Conservation (phyloP, 2,888 invertebrate species). For the Scaeva pyrastri region DNA sequence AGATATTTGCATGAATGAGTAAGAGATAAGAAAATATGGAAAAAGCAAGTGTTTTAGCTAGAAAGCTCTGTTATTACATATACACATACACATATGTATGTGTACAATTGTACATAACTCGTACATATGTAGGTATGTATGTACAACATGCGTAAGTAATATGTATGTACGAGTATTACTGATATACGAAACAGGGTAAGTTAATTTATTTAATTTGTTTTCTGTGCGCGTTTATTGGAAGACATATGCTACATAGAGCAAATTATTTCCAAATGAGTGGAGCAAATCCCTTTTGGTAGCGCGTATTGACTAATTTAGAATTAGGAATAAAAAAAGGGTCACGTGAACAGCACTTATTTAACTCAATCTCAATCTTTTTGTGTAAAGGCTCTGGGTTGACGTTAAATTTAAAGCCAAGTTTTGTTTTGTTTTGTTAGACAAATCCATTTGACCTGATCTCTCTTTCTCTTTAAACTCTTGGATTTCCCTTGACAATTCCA, state of each 20-base stretch:
- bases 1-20: no score
- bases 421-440: not conserved
- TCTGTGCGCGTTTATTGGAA: constrained; percentile 3
- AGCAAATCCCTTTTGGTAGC: constrained; percentile 48
- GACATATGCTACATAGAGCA: constrained; percentile 52
- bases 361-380: constrained; percentile 16
- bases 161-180: no score
- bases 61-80: no score
- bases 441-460: not conserved
- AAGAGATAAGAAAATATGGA: no score
- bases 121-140: no score
- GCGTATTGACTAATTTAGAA: not conserved
- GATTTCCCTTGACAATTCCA: constrained; percentile 19
- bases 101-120: no score
- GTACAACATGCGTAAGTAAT: no score
- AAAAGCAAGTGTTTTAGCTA: no score
- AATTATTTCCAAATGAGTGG: constrained; percentile 71
- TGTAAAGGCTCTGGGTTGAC: not conserved
- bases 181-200: not conserved
- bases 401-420: constrained; percentile 5
- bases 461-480: not conserved
- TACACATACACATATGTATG: no score
- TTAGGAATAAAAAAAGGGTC: constrained; percentile 29
- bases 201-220: constrained; percentile 23
- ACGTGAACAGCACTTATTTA: constrained; percentile 39